phyloP scores from a whole-genome alignment of 2,113 vertebrate genomes.

The Macquaria australasica region DNA sequence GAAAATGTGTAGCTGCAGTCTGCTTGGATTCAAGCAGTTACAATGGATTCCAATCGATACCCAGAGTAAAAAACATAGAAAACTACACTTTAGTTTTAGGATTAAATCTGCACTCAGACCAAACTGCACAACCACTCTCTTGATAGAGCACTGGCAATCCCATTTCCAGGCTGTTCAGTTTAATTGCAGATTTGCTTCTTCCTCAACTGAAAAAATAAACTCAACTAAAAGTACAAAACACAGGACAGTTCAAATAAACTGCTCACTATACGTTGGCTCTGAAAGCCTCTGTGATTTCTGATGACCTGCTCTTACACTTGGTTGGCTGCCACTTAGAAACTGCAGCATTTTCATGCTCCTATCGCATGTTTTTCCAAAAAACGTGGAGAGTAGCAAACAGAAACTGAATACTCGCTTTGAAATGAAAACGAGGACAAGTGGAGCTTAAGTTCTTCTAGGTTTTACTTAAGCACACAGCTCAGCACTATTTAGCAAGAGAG shows the following conservation, averaged over 20 bases:
- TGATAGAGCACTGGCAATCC: conserved; percentile 15
- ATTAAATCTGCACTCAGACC: conserved; percentile 21
- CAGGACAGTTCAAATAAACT: conserved; percentile 25
- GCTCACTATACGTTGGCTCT: background rate
- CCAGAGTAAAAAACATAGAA: too few relatives aligned
- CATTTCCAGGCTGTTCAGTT: conserved; percentile 20
- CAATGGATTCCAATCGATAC: too few relatives aligned
- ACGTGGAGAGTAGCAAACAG: conserved; percentile 23
- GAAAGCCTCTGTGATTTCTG: background rate
- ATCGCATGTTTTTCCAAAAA: background rate
- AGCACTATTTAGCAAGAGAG: conserved; percentile 6
- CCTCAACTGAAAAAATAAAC: conserved; percentile 40
- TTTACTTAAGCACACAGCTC: conserved; percentile 1
- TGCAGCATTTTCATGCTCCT: background rate
- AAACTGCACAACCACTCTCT: conserved; percentile 21
- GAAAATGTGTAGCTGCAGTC: too few relatives aligned
- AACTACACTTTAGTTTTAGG: conserved; percentile 19
- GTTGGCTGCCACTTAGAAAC: background rate
- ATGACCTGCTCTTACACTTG: background rate
- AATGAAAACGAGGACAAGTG: conserved; percentile 18
- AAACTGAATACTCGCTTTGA: conserved; percentile 31
- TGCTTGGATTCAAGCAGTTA: too few relatives aligned
- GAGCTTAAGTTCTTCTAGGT: conserved; percentile 7
- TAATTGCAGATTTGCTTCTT: conserved; percentile 30
- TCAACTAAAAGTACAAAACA: conserved; percentile 13